These are phyloP conservation scores for Caradrina clavipalpis DNA, from an alignment of 2,888 invertebrate genomes.

Conservation along the genomic window DNA sequence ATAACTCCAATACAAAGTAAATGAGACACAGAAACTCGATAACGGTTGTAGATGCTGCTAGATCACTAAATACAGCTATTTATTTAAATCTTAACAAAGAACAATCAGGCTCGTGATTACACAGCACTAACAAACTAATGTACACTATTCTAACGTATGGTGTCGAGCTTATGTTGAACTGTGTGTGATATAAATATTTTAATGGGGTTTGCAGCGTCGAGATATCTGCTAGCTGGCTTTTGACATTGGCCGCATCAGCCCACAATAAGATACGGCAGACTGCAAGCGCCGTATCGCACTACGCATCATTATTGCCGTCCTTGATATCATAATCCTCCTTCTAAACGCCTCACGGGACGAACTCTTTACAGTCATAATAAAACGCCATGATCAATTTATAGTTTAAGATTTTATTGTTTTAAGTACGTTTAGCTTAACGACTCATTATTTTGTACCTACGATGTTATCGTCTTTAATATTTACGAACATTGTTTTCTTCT, in stretches of 20 bases:
- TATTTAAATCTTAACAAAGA: slow-evolving; percentile 65
- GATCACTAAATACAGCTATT: slow-evolving; percentile 62
- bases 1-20: slow-evolving; percentile 58
- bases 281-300: slow-evolving; percentile 85
- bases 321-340: slow-evolving; percentile 75
- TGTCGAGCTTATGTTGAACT: slow-evolving; percentile 78
- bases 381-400: slow-evolving; percentile 87
- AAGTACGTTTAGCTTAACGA: slow-evolving; percentile 85
- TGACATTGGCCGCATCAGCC: slow-evolving; percentile 90
- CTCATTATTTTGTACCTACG: slow-evolving; percentile 86
- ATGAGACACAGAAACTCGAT: slow-evolving; percentile 57
- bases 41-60: slow-evolving; percentile 65
- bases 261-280: slow-evolving; percentile 88
- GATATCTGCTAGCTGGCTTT: slow-evolving; percentile 91
- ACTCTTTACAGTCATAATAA: slow-evolving; percentile 83
- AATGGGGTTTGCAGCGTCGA: slow-evolving; percentile 91
- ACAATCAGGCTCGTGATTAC: slow-evolving; percentile 73
- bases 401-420: slow-evolving; percentile 83
- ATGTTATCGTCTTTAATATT: slow-evolving; percentile 82
- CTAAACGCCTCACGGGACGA: slow-evolving; percentile 75
- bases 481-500: slow-evolving; percentile 76
- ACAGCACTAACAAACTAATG: slow-evolving; percentile 85
- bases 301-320: slow-evolving; percentile 88
- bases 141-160: slow-evolving; percentile 78
- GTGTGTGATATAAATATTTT: slow-evolving; percentile 87